Evolutionary conservation across 1,140 invertebrate species (phyloP), one percentile per base, ranked within the genome.

Genomic region (Tetragonula clypearis): DNA sequence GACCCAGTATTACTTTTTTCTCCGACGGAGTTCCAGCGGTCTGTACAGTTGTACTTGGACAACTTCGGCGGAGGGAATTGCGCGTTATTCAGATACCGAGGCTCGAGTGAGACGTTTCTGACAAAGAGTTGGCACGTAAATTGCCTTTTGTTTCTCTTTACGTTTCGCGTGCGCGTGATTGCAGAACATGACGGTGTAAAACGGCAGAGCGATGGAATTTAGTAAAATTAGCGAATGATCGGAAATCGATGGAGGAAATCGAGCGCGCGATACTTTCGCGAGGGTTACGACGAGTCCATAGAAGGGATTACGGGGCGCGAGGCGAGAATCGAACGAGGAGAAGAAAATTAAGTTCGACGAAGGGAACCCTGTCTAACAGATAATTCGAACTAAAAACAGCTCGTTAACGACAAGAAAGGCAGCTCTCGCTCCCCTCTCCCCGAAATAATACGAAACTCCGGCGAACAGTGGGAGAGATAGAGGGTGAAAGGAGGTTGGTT

Each of bases 371-470:
- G 76, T 55, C 58, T 21, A 41, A 66, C 76, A 56, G 82, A 72
- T 79, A 79, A 84, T 79, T 65, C 68, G 6, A 41, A 62, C 26
- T 79, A 79, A 79, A 79, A 84, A 79, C 76, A 84, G 68, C 76
- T 84, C 82, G 82, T 84, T 84, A 84, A 79, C 68, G 77, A 62
- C 49, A 56, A 84, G 76, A 79, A 84, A 73, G 56, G 78, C 69
- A 26, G 30, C 53, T n/a, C 30, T n/a, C 14, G 71, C 55, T 68
- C 35, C 53, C n/a, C 77, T 26, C 30, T 1, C 1, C 21, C 78
- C 58, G 79, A 85, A 85, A 81, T 81, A 81, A 85, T 74, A 53
- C 55, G 71, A 60, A 68, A 85, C 69, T 80, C 19, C 4, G 71
- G 26, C 23, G 19, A 69, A 35, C 53, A 17, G 15, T 9, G 55